Conservation (phyloP, 2,113 vertebrate species). For the Chaenocephalus aceratus region DNA sequence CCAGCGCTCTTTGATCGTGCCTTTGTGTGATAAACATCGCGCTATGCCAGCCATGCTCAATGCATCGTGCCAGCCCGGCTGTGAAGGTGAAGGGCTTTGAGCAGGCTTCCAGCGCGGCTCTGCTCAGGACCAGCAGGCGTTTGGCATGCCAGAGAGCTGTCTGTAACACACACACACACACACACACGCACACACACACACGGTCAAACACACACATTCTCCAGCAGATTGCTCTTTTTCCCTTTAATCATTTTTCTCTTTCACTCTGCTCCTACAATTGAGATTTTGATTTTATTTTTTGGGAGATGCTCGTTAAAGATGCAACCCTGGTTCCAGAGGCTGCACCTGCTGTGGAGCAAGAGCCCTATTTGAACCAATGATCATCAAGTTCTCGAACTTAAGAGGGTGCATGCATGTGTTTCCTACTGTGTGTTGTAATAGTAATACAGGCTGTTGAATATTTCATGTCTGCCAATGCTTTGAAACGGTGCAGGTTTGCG, state of each 20-base stretch:
- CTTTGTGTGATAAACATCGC: slow-evolving; percentile 86
- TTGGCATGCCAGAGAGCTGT: slow-evolving; percentile 74
- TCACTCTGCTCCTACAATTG: slow-evolving; percentile 39
- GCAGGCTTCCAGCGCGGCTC: slow-evolving; percentile 75
- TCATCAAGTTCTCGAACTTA: slow-evolving; percentile 77
- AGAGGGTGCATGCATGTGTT: slow-evolving; percentile 35
- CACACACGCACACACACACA: slow-evolving; percentile 2
- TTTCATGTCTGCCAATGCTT: slow-evolving; percentile 76
- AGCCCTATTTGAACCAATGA: slow-evolving; percentile 80
- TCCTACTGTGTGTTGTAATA: slow-evolving; percentile 71
- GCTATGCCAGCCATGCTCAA: slow-evolving; percentile 76
- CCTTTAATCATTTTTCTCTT: slow-evolving; percentile 33
- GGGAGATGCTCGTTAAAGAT: slow-evolving; percentile 74
- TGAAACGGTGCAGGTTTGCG: slow-evolving; percentile 74
- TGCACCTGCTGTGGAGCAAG: slow-evolving; percentile 62
- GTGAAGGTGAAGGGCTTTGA: slow-evolving; percentile 84
- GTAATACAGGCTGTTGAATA: slow-evolving; percentile 78
- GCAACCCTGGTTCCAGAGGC: slow-evolving; percentile 56
- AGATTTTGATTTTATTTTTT: slow-evolving; percentile 38
- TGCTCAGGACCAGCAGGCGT: slow-evolving; percentile 70
- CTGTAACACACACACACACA: slow-evolving; percentile 34
- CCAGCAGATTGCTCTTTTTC: slow-evolving; percentile 52
- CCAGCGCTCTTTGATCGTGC: slow-evolving; percentile 84
- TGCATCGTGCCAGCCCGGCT: slow-evolving; percentile 72
- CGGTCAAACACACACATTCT: slow-evolving; percentile 31